Evolutionary conservation across 2,888 invertebrate species (phyloP), one percentile per base, ranked within the genome.

Genomic region (Cantharis lateralis): DNA sequence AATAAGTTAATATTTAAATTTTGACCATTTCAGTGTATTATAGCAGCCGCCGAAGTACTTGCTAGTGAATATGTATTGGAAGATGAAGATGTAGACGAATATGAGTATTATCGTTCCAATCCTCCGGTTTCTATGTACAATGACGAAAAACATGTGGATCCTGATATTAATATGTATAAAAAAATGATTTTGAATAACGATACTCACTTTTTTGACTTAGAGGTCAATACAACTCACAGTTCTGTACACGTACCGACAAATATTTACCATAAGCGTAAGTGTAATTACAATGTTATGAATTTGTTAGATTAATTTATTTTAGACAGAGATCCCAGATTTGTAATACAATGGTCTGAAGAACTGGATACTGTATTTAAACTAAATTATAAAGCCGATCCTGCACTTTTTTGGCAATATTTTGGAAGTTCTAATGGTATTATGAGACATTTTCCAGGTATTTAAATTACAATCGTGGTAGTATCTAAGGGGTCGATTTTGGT

Each of bases 331-430:
- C 92, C 95, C 0, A 87, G 93, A 63, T 91, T 93, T 84, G 93
- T 94, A n/a, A 96, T 99, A 76, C 91, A 93, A 85, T 99, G 98
- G 98, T 97, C 98, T 0, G 94, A 95, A 86, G 91, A 90, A 15
- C 90, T 99, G 71, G 96, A 98, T 84, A 91, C 93, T 28, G 92
- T 94, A 9, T 99, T 98, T 87, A 90, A 89, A 72, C 92, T 94
- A 84, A 99, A 99, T 88, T 96, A 95, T 85, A 91, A 94, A 80
- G 92, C 94, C 0, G 97, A 98, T 89, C 97, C 97, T 0, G 95
- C 96, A 0, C 88, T 98, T 48, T 94, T 95, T 0, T 99, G 98
- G 97, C 99, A 99, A 89, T 98, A 98, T 88, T 99, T 99, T 87
- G 98, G 99, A 26, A 97, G 97, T 82, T 93, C 96, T 28, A 93